Base-by-base conservation (phyloP, 2,797 vertebrate species). In the Catamblyrhynchus diadema region DNA sequence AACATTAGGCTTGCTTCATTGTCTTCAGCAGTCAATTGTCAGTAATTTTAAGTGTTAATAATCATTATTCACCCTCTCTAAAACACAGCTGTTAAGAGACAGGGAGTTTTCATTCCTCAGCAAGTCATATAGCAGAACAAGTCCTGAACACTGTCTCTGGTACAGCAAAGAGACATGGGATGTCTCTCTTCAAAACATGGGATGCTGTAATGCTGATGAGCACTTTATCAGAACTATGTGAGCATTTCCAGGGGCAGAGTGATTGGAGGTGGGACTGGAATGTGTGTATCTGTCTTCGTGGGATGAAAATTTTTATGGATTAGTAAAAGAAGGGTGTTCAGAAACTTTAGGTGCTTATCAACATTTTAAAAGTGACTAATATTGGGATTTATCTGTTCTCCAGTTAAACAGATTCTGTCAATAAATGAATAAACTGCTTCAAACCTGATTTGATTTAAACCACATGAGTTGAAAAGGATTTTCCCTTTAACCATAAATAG, bases 31-130 rank as follows among this genome's bases (percentile, higher is more conserved):
- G 37, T 37, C 81, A 89, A 88, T 93, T 93, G 81, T 91, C 90
- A 86, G 65, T 72, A 95, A 97, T 96, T 96, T 95, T 86, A 90
- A 91, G 50, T 93, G 81, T 94, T 82, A 92, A 89, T 95, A 97
- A 72, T 89, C 85, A 79, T 94, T 93, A 81, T 56, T 92, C 81
- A 74, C 71, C 66, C 79, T 91, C 60, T 60, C 32, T 96, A 95
- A 96, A 97, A 93, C 48, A 56, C 28, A 54, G 73, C 33, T 92
- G 50, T 88, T 84, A 84, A 66, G 45, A 88, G 60, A 92, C 8
- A 88, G 45, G 33, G 42, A 64, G 47, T 80, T 95, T 93, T 70
- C 33, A 61, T 51, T 92, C 39, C 16, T 82, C 50, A 69, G 42
- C n/a, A 75, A 70, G 50, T 51, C 67, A 93, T 78, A 85, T 94